These are phyloP conservation scores for Penaeus chinensis DNA, from an alignment of 1,140 invertebrate species.

Conservation along the genomic window DNA sequence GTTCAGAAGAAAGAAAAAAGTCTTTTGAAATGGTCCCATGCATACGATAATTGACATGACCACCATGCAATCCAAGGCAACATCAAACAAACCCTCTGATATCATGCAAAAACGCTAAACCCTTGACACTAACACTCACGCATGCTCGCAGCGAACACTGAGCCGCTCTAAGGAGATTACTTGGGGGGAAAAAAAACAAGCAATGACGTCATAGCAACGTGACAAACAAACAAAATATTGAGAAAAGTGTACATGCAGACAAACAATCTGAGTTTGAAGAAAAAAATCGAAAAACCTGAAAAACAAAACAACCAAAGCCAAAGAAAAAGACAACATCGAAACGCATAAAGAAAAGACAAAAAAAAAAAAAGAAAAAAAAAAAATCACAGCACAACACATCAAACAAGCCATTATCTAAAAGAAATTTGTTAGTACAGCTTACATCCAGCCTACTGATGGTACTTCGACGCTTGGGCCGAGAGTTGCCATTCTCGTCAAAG, in stretches of 20 bases:
- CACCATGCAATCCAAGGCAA: too few relatives aligned
- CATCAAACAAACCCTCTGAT: too few relatives aligned
- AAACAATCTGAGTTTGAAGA: not conserved
- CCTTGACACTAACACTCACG: too few relatives aligned
- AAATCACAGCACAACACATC: not conserved
- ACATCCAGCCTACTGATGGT: constrained; percentile 62
- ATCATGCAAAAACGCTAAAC: too few relatives aligned
- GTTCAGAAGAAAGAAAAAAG: too few relatives aligned
- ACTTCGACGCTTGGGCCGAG: constrained; percentile 36
- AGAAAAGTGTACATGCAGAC: not conserved
- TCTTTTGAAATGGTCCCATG: too few relatives aligned
- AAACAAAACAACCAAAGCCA: not conserved
- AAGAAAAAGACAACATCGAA: not conserved
- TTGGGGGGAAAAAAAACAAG: too few relatives aligned
- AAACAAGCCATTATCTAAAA: not conserved
- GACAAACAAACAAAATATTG: too few relatives aligned
- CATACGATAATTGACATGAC: too few relatives aligned
- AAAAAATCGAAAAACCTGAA: constrained; percentile 1
- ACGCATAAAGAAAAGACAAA: not conserved
- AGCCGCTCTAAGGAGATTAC: too few relatives aligned
- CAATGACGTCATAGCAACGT: too few relatives aligned
- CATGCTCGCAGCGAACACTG: too few relatives aligned
- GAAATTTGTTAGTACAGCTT: constrained; percentile 28
- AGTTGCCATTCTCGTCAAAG: constrained; percentile 64
- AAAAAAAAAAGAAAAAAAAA: not conserved